phyloP scores from a whole-genome alignment of 2,888 invertebrate species.

The Amiota communis region DNA sequence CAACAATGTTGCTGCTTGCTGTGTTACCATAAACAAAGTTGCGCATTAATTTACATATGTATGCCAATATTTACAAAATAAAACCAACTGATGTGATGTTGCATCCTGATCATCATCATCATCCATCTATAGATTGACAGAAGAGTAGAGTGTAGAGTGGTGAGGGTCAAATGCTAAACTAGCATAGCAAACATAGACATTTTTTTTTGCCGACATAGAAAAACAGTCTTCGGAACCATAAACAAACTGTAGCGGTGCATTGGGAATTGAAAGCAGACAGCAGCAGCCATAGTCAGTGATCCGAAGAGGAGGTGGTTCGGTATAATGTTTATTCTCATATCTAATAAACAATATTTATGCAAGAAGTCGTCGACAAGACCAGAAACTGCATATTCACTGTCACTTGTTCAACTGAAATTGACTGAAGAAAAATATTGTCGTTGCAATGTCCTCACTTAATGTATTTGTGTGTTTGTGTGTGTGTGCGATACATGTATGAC shows the following conservation, averaged over 20 bases:
- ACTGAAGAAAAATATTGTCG: not conserved
- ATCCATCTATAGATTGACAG: not conserved
- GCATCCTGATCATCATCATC: not conserved
- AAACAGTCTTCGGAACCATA: slow-evolving; percentile 3
- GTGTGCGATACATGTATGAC: not conserved
- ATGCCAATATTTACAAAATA: slow-evolving; percentile 49
- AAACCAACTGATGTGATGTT: not conserved
- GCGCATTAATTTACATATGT: slow-evolving; percentile 42
- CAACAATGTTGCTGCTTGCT: slow-evolving; percentile 17
- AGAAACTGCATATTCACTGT: slow-evolving; percentile 22
- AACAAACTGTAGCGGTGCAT: slow-evolving; percentile 18
- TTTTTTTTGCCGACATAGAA: not conserved
- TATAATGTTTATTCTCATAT: not conserved
- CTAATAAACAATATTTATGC: slow-evolving; percentile 24
- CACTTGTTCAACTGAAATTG: not conserved
- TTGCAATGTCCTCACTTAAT: not conserved
- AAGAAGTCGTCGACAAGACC: not conserved
- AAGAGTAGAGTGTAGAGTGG: slow-evolving; percentile 8
- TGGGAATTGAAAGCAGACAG: slow-evolving; percentile 25
- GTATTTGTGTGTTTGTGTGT: not conserved
- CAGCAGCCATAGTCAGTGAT: not conserved
- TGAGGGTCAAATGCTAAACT: slow-evolving; percentile 41
- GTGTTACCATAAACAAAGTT: slow-evolving; percentile 26
- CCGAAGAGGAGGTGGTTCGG: not conserved
- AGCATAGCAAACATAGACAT: slow-evolving; percentile 28